Evolutionary conservation across 2,888 invertebrate genomes (phyloP), one percentile per base, ranked within the genome.

Genomic region (Chorisops tibialis): DNA sequence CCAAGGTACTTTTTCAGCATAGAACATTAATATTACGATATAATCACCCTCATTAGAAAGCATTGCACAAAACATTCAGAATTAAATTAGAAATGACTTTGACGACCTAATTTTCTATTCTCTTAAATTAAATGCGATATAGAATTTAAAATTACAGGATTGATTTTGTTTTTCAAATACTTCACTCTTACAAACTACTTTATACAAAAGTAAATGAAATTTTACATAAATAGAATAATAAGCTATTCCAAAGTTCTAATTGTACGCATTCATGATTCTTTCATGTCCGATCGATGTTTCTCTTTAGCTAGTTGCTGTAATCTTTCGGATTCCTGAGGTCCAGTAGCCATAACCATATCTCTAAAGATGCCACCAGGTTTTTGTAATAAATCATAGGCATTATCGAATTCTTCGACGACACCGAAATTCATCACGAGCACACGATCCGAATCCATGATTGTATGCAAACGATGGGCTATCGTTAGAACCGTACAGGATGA

Each of bases 381-480:
- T 66, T 74, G 78, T 58, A 87, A 79, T 49, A 87, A 76, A 59
- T 80, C 77, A 72, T 85, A 79, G 0, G 88, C 87, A 68, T 83
- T 81, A 70, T 84, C 85, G 69, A 83, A 87, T 75, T 87, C 87
- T 54, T 83, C 84, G 65, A 89, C 81, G 14, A 79, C 75, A 1
- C 93, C 93, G 12, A 84, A 81, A 71, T 90, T 88, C 84, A 93
- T 86, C 2, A 92, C 91, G 73, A 93, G 80, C 24, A 92, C 86
- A 65, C 86, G 82, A 77, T 92, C 90, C 0, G 89, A 90, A 77
- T 93, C 93, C 86, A 93, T 93, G 68, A 93, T 88, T 7, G 93
- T 93, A 74, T 93, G 86, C n/a, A 94, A 81, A 45, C 93, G 82
- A 78, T 93, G 93, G 11, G 93, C 93, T 47, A 93, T 90, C 0